These are phyloP conservation scores for Pampusana beccarii DNA, from an alignment of 2,113 vertebrate species.

Conservation along the genomic window DNA sequence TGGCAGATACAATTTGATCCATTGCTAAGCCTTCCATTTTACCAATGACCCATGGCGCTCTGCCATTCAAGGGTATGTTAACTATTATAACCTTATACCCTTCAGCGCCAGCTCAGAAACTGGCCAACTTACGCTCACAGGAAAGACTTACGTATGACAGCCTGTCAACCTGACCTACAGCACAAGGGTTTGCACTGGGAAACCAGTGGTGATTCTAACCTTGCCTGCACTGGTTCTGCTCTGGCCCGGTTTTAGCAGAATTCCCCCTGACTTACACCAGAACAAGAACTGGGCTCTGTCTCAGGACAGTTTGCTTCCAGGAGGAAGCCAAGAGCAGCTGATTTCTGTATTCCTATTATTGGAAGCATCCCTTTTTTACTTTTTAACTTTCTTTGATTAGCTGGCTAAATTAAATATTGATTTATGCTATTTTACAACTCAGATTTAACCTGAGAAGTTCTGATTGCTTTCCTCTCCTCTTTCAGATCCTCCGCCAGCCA, in stretches of 20 bases:
- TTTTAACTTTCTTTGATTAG: neutral
- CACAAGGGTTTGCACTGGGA: neutral
- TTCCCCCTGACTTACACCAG: neutral
- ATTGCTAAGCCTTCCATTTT: conserved; percentile 76
- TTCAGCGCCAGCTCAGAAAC: neutral
- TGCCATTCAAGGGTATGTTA: conserved; percentile 73
- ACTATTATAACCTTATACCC: conserved; percentile 45
- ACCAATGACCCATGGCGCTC: conserved; percentile 73
- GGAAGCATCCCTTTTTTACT: neutral
- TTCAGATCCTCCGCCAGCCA: neutral
- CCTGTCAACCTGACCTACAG: neutral
- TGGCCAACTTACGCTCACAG: neutral
- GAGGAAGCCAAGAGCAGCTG: neutral
- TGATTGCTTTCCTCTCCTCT: neutral
- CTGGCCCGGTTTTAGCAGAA: neutral
- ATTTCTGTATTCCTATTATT: neutral
- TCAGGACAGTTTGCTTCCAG: neutral
- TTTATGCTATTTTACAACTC: neutral
- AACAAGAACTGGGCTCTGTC: neutral
- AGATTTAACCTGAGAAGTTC: neutral
- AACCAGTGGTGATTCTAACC: neutral
- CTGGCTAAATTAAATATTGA: neutral
- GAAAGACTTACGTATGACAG: neutral
- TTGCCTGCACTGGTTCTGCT: neutral
- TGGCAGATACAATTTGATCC: conserved; percentile 78